Evolutionary conservation across 1,140 invertebrate genomes (phyloP), one percentile per base, ranked within the genome.

Genomic region (Papilio xuthus): DNA sequence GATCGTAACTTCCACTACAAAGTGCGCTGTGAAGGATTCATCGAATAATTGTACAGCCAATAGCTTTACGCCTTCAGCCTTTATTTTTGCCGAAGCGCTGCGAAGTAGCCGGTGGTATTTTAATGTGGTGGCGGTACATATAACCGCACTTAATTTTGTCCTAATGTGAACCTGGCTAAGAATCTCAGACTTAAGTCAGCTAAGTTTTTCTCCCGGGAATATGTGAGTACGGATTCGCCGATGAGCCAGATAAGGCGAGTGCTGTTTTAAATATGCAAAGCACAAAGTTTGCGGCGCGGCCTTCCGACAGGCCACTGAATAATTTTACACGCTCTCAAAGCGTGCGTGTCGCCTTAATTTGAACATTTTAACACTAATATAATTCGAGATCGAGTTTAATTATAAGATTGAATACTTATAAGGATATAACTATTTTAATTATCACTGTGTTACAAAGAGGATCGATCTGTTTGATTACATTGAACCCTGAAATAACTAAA

Each of bases 251-350:
- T 94, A 94, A 92, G 89, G 91, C 80, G 78, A 80, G 85, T 88
- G 90, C 92, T 86, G 88, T 89, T 92, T 94, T 92, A 92, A 92
- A 90, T 93, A 93, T 93, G 92, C 91, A 92, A 90, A 93, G 86
- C 88, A 90, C 86, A 90, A 93, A 93, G 90, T 92, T 92, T 92
- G 90, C 86, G 82, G 83, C 85, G 81, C 82, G 78, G 85, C 85
- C 87, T 90, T 93, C 88, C 89, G 89, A 92, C 90, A 89, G 90
- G 86, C 88, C 85, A 80, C 89, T 92, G 92, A 92, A 92, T 93
- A 92, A 93, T 91, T 91, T 92, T 93, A 92, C 89, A 93, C 91
- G 91, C 87, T 90, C 91, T 92, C 92, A 89, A 92, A 89, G 87
- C 85, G 88, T 88, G 89, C 89, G 86, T 93, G 92, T 92, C 89